Conservation (phyloP, 2,888 invertebrate genomes). For the Allolobophora icterica region DNA sequence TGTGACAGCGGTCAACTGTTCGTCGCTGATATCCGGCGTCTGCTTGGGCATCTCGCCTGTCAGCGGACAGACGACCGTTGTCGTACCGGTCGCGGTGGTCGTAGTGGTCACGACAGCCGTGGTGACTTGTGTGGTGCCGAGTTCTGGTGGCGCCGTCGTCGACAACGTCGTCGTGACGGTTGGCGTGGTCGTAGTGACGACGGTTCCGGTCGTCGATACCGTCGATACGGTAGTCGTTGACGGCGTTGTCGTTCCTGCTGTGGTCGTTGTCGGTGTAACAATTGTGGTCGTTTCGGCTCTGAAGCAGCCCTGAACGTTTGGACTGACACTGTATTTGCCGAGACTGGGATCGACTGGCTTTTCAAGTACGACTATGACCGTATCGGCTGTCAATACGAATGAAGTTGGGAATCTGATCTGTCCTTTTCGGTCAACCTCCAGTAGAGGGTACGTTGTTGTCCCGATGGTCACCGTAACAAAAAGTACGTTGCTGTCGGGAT, state of each 20-base stretch:
- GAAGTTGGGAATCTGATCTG: not conserved
- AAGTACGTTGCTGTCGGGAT: no score
- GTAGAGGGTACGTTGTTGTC: not conserved
- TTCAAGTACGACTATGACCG: not conserved
- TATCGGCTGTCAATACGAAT: not conserved
- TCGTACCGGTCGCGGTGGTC: constrained; percentile 15
- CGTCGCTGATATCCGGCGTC: not conserved
- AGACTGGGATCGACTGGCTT: not conserved
- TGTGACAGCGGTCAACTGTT: not conserved
- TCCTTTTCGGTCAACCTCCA: not conserved
- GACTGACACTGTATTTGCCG: not conserved
- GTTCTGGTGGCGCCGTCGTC: not conserved
- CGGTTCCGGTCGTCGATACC: constrained; percentile 28
- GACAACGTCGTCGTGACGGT: constrained; percentile 30
- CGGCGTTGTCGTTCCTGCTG: not conserved
- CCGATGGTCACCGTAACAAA: not conserved
- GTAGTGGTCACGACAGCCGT: constrained; percentile 13
- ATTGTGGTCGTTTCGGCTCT: constrained; percentile 24
- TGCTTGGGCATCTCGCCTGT: not conserved
- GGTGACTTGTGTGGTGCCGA: not conserved
- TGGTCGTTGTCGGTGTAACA: constrained; percentile 11
- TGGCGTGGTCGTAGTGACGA: constrained; percentile 18
- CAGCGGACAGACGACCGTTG: not conserved
- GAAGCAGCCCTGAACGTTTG: not conserved
- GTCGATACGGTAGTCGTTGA: constrained; percentile 13